phyloP scores from a whole-genome alignment of 2,797 vertebrate species.

The Microhierax caerulescens region DNA sequence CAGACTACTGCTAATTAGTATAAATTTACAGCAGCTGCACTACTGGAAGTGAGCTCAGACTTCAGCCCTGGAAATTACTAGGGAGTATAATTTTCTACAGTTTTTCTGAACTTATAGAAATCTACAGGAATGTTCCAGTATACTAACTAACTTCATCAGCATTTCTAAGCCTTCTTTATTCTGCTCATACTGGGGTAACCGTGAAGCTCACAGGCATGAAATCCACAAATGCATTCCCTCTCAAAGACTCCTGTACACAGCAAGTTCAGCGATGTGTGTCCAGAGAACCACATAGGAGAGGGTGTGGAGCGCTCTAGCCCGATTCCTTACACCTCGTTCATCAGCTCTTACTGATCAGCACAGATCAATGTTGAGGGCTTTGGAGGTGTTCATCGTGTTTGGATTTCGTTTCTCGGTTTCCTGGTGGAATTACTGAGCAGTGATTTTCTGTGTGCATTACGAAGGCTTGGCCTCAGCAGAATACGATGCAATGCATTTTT shows the following conservation, averaged over 20 bases:
- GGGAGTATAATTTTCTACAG: conserved; percentile 28
- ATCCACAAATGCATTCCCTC: conserved; percentile 5
- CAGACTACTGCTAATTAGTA: conserved; percentile 42
- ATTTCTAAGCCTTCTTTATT: conserved; percentile 66
- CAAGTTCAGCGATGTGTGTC: background rate
- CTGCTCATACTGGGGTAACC: background rate
- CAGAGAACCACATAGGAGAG: background rate
- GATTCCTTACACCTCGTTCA: background rate
- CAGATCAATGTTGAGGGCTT: background rate
- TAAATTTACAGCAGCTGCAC: conserved; percentile 56
- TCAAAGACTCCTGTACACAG: background rate
- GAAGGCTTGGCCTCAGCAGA: background rate
- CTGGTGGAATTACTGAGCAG: background rate
- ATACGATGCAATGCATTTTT: background rate
- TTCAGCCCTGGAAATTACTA: conserved; percentile 8
- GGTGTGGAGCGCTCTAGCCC: background rate
- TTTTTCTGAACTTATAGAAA: background rate
- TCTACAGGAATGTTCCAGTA: conserved; percentile 32
- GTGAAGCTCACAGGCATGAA: background rate
- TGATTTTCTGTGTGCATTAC: background rate
- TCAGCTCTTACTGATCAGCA: background rate
- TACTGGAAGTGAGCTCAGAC: conserved; percentile 58
- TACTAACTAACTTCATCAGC: conserved; percentile 20
- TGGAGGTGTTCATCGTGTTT: background rate
- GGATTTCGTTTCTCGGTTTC: background rate